These are phyloP conservation scores for Drosophila navojoa DNA, from an alignment of 1,140 invertebrate species.

Conservation along the genomic window DNA sequence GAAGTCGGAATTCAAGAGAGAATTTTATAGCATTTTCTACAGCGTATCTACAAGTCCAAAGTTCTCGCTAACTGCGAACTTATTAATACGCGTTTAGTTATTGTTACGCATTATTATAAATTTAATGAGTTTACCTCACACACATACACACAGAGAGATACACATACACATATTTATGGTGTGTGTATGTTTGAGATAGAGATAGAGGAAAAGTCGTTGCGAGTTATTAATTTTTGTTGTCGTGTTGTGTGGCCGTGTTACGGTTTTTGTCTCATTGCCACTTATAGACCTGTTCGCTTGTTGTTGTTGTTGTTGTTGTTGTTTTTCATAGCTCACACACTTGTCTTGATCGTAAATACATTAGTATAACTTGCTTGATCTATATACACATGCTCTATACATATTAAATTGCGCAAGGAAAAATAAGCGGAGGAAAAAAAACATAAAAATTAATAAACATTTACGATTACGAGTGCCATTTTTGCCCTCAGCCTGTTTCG, in stretches of 20 bases:
- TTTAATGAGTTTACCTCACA: constrained; percentile 73
- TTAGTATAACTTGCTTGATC: constrained; percentile 60
- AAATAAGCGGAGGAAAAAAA: constrained; percentile 24
- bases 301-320: constrained; percentile 16
- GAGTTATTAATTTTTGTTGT: constrained; percentile 60
- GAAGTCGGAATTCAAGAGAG: too few species aligned
- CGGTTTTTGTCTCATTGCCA: constrained; percentile 77
- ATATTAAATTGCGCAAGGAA: constrained; percentile 35
- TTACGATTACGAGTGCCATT: constrained; percentile 65
- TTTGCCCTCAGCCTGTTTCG: constrained; percentile 27
- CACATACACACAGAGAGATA: constrained; percentile 23
- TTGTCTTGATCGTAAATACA: constrained; percentile 76
- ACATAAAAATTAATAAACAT: constrained; percentile 68
- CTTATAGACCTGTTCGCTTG: constrained; percentile 33
- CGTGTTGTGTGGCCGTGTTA: constrained; percentile 80
- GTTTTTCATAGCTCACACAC: constrained; percentile 69
- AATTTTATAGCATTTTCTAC: neutral
- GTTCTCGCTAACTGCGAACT: neutral
- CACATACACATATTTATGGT: constrained; percentile 17
- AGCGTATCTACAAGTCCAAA: neutral
- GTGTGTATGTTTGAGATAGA: constrained; percentile 28
- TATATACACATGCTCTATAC: constrained; percentile 4
- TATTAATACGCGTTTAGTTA: constrained; percentile 72
- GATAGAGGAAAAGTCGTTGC: constrained; percentile 63
- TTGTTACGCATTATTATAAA: constrained; percentile 77